Evolutionary conservation across 2,888 invertebrate genomes (phyloP).

Genomic region (Ashinkailepas kermadecensis): DNA sequence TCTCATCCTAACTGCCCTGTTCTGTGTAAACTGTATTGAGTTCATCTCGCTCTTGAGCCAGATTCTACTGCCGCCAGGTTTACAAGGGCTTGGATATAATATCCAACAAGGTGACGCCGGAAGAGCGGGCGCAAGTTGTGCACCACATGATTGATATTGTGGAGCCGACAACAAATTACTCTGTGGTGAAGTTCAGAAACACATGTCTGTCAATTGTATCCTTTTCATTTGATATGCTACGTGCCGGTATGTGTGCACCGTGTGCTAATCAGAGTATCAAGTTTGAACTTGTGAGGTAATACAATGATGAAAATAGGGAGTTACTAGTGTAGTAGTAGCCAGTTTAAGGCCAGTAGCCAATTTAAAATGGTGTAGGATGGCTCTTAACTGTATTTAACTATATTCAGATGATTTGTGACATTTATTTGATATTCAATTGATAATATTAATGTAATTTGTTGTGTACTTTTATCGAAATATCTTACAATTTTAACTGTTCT

Average conservation of each 20-base stretch:
- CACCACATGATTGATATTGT: slow-evolving; percentile 87
- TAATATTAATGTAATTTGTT: no score
- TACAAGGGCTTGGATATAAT: slow-evolving; percentile 88
- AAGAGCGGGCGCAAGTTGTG: slow-evolving; percentile 62
- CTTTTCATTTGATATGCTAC: neutral
- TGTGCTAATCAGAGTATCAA: neutral
- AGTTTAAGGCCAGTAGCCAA: no score
- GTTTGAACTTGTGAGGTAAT: neutral
- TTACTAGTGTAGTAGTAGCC: no score
- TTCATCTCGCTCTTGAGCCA: neutral
- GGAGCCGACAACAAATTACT: slow-evolving; percentile 56
- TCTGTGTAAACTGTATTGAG: no score
- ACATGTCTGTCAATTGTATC: neutral
- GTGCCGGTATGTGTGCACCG: neutral
- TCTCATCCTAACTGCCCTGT: no score
- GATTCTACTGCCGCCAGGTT: slow-evolving; percentile 54
- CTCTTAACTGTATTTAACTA: no score
- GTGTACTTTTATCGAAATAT: no score
- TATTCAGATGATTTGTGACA: no score
- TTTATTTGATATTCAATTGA: no score
- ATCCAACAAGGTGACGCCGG: slow-evolving; percentile 82
- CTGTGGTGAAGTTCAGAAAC: slow-evolving; percentile 1
- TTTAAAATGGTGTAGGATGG: no score
- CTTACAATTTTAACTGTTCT: no score
- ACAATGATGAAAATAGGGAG: no score